Percentiles rank a stretch among this genome's conserved stretches.
Evolutionary conservation across 1,140 invertebrate genomes (phyloP).

Genomic region (Drosophila pandora): DNA sequence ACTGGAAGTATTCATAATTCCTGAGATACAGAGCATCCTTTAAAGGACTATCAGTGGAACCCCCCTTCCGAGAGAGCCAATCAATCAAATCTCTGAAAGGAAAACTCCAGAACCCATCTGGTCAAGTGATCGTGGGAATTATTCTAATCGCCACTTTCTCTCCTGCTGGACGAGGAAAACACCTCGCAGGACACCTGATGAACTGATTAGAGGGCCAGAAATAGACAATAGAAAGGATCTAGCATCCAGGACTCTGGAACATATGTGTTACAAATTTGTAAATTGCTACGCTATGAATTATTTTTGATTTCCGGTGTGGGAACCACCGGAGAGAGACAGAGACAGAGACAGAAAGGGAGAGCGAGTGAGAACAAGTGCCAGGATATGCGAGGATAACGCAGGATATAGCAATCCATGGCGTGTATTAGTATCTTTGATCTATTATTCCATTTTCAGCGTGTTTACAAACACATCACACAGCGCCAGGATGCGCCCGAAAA

Average conservation of each 20-base stretch:
- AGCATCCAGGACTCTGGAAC: constrained; percentile 20
- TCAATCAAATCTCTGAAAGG: constrained; percentile 18
- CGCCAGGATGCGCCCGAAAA: constrained; percentile 23
- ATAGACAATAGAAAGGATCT: constrained; percentile 2
- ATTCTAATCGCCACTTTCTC: constrained; percentile 42
- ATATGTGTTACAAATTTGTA: constrained; percentile 76
- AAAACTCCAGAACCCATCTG: constrained; percentile 14
- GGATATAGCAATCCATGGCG: background rate
- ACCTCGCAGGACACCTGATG: constrained; percentile 32
- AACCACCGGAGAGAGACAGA: no score
- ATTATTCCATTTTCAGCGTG: constrained; percentile 75
- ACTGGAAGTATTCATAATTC: background rate
- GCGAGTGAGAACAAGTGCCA: constrained; percentile 30
- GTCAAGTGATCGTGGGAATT: constrained; percentile 31
- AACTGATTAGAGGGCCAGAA: constrained; percentile 43
- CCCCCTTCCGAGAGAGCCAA: background rate
- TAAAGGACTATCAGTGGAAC: no score
- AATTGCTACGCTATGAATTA: constrained; percentile 34
- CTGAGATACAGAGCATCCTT: background rate
- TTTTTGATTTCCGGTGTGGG: constrained; percentile 43
- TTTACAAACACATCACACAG: constrained; percentile 78
- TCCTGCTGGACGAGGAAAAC: background rate
- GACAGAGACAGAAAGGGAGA: no score
- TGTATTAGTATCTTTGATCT: constrained; percentile 66
- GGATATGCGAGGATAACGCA: constrained; percentile 2